phyloP scores from a whole-genome alignment of 2,113 vertebrate genomes.

The Cyanoderma ruficeps region DNA sequence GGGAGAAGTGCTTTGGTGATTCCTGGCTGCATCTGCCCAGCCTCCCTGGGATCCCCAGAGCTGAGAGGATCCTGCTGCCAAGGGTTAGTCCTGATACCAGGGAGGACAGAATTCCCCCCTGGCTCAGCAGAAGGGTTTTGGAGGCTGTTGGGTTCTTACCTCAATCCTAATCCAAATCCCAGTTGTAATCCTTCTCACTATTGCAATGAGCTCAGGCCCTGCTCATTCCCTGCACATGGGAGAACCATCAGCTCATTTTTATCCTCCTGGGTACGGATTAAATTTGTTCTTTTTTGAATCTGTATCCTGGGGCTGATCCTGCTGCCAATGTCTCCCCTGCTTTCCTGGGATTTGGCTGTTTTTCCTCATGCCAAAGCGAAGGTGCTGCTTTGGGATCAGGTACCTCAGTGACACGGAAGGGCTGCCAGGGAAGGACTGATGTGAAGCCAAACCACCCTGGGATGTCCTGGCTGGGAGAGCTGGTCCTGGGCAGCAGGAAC shows the following conservation, averaged over 20 bases:
- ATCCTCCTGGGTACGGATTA: not conserved
- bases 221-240: fast-evolving
- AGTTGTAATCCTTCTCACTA: not conserved
- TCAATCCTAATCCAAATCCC: not conserved
- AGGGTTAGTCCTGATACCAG: fast-evolving
- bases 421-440: not conserved
- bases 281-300: not conserved
- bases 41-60: not conserved
- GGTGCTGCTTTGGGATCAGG: not conserved
- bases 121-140: not conserved
- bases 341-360: not conserved
- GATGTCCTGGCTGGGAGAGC: not conserved
- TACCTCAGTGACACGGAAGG: fast-evolving
- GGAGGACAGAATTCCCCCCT: not conserved
- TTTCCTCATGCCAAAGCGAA: fast-evolving
- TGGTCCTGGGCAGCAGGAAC: not conserved
- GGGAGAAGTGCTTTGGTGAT: not conserved
- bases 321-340: fast-evolving
- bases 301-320: not conserved
- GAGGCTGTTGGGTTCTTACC: not conserved
- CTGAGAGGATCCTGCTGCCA: not conserved
- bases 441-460: not conserved
- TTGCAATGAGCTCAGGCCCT: not conserved
- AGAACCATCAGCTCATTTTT: not conserved
- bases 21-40: fast-evolving